A percentile compares a stretch with the other conserved stretches of the same genome.
phyloP scores from a whole-genome alignment of 2,113 vertebrate species.

The Glaucidium brasilianum region DNA sequence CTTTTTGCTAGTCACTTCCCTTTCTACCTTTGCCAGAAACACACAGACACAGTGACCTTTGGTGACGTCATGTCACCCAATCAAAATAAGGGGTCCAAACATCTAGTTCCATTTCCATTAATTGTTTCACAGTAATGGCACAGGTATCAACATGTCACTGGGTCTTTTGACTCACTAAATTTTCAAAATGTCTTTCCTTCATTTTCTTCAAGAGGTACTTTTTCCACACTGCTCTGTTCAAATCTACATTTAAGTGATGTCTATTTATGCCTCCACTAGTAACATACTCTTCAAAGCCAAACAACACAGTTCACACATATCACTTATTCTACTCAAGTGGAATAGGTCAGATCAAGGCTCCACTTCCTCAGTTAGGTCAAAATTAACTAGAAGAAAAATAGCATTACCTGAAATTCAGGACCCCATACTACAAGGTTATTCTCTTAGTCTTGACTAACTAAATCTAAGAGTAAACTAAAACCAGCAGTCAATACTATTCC shows the following conservation, averaged over 20 bases:
- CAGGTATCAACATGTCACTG: neutral
- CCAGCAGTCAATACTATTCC: neutral
- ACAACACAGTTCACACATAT: neutral
- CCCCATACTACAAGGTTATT: neutral
- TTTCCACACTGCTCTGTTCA: neutral
- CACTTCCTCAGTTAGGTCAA: neutral
- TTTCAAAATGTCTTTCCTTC: neutral
- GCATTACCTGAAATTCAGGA: neutral
- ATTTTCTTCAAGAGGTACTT: neutral
- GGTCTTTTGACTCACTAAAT: neutral
- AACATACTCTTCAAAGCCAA: neutral
- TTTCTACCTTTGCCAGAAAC: neutral
- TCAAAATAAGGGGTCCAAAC: neutral
- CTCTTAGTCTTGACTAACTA: neutral
- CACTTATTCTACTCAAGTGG: neutral
- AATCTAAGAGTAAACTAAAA: neutral
- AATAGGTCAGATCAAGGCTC: neutral
- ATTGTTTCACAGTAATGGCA: neutral
- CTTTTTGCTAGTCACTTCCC: neutral
- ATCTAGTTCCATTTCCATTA: neutral
- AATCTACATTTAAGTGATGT: neutral
- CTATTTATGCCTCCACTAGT: neutral
- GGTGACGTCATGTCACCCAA: neutral
- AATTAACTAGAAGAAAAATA: neutral
- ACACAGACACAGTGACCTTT: neutral